phyloP scores from a whole-genome alignment of 92 coral and sea anemone species.

The Metridium senile region DNA sequence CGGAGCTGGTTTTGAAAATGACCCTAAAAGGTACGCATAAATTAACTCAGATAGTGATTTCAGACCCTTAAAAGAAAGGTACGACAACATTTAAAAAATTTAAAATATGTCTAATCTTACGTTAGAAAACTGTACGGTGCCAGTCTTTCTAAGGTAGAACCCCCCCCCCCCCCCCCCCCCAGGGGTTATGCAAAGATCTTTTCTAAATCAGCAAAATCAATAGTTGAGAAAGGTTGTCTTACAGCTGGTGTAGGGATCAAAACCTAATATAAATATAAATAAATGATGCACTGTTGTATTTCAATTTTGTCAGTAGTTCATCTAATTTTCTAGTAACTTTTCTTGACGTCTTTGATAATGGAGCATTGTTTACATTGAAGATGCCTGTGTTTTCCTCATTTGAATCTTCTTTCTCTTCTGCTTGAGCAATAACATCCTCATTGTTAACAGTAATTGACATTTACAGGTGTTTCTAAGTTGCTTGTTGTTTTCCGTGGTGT shows the following conservation, averaged over 20 bases:
- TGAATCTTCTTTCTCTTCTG: not conserved
- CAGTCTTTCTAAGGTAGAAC: too few relatives aligned
- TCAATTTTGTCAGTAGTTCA: constrained; percentile 44
- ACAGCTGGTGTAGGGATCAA: constrained; percentile 20
- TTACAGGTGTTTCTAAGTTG: not conserved
- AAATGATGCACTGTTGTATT: constrained; percentile 47
- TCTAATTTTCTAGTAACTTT: constrained; percentile 6
- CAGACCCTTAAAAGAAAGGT: too few relatives aligned
- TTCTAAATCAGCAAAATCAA: not conserved
- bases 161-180: too few relatives aligned
- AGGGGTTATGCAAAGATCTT: too few relatives aligned
- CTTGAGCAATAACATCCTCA: not conserved
- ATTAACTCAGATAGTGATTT: too few relatives aligned
- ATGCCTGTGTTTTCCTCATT: not conserved
- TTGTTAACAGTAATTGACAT: not conserved
- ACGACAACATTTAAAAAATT: too few relatives aligned
- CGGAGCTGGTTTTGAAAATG: too few relatives aligned
- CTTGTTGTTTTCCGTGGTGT: constrained; percentile 53
- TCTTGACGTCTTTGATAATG: not conserved
- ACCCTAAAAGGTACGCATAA: too few relatives aligned
- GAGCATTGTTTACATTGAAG: not conserved
- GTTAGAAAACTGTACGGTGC: too few relatives aligned
- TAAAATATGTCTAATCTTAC: too few relatives aligned
- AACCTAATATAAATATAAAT: too few relatives aligned
- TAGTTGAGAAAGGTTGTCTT: constrained; percentile 11